These are phyloP conservation scores for Spinus olivaceus DNA, from an alignment of 2,797 vertebrate species.

Conservation along the genomic window DNA sequence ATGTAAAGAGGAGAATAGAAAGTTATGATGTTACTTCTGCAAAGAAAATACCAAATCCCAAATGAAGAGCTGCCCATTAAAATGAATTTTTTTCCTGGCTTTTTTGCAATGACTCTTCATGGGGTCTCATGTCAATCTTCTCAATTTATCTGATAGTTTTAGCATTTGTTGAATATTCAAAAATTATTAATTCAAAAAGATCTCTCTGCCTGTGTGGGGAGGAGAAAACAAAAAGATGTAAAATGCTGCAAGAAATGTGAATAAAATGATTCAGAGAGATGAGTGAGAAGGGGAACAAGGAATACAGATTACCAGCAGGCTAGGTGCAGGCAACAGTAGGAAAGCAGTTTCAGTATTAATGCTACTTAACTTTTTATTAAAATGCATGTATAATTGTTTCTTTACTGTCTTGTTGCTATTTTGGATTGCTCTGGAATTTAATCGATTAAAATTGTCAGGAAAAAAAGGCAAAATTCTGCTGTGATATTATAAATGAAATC, in stretches of 20 bases:
- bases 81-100: rapidly evolving
- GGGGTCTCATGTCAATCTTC: neutral
- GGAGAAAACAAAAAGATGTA: neutral
- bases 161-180: neutral
- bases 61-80: neutral
- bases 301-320: neutral
- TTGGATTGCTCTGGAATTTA: neutral
- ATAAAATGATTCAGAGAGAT: neutral
- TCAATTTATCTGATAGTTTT: neutral
- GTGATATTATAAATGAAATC: neutral
- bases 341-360: neutral
- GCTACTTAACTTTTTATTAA: neutral
- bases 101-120: neutral
- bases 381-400: neutral
- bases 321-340: neutral
- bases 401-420: neutral
- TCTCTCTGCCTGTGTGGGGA: neutral
- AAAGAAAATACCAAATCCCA: neutral
- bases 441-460: neutral
- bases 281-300: neutral
- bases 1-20: neutral
- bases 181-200: neutral
- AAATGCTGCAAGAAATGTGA: neutral
- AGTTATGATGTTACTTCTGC: neutral
- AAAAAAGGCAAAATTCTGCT: neutral